Evolutionary conservation across 1,140 invertebrate genomes (phyloP), one percentile per base, ranked within the genome.

Genomic region (Bactericera cockerelli): DNA sequence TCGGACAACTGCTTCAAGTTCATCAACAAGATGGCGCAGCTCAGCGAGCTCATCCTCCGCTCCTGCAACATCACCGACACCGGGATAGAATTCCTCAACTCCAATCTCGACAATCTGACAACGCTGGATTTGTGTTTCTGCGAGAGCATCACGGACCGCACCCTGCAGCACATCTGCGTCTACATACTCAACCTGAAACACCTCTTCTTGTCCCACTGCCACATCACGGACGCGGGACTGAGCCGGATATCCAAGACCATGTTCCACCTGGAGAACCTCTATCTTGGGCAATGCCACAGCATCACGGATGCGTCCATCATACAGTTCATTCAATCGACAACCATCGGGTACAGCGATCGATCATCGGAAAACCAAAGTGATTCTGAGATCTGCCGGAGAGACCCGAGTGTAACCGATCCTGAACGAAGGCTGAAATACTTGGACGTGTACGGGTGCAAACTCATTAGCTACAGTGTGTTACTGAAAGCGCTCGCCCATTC

Each of bases 121-220:
- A 81, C 81, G 0, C 74, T 96, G 58, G 92, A 96, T 70, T 88
- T 95, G 0, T 93, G 89, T 54, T 96, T 96, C 71, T 96, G 93
- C 75, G 91, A 95, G 71, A 94, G 93, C 73, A 86, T 96, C 61
- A 86, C 87, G 16, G 92, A 96, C 67, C 84, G 87, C 64, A 89
- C 89, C 0, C 73, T 96, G 21, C 79, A 82, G 11, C 87, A 93
- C 70, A 82, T 94, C 2, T 89, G 90, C 8, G 84, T 93, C 69
- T 90, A 90, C 26, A 74, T 95, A 26, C 89, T 86, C 64, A 81
- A 85, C 58, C 75, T 96, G 22, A 77, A 81, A 53, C 85, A 83
- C 24, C 76, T 96, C 31, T 90, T 86, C n/a, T 70, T 96, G 16
- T 89, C 86, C 68, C 88, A 92, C 16, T 95, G 92, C 71, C 85